Evolutionary conservation across 2,888 invertebrate genomes (phyloP).

Genomic region (Apodemia zela): DNA sequence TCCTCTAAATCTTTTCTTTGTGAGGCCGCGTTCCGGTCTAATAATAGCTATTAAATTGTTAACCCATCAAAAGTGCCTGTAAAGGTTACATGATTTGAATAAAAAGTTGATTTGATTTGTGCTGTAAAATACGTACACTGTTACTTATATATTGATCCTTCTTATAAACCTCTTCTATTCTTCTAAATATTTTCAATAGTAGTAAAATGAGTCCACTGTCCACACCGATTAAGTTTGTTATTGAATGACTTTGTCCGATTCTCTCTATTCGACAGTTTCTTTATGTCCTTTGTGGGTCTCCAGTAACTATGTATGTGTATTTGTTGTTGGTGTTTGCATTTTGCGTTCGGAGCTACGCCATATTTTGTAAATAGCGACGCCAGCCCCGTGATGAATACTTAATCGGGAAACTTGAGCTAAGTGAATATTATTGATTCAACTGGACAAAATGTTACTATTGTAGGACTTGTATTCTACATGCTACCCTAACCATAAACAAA

Average conservation of each 20-base stretch:
- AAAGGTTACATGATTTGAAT: too few relatives aligned
- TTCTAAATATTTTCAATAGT: too few relatives aligned
- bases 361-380: not conserved
- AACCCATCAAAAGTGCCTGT: too few relatives aligned
- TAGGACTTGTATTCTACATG: not conserved
- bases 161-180: too few relatives aligned
- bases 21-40: too few relatives aligned
- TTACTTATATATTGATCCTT: too few relatives aligned
- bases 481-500: too few relatives aligned
- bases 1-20: too few relatives aligned
- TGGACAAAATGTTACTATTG: not conserved
- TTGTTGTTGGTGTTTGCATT: not conserved
- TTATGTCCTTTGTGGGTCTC: not conserved
- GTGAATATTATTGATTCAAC: not conserved
- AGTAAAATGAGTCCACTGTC: too few relatives aligned
- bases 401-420: not conserved
- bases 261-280: not conserved
- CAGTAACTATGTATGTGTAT: not conserved
- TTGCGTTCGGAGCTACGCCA: not conserved
- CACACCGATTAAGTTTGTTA: not conserved
- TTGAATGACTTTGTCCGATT: not conserved
- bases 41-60: too few relatives aligned
- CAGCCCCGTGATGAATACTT: not conserved
- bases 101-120: too few relatives aligned
- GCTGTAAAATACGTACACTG: too few relatives aligned